Conservation (phyloP, 2,113 vertebrate species). For the Urocolius indicus region DNA sequence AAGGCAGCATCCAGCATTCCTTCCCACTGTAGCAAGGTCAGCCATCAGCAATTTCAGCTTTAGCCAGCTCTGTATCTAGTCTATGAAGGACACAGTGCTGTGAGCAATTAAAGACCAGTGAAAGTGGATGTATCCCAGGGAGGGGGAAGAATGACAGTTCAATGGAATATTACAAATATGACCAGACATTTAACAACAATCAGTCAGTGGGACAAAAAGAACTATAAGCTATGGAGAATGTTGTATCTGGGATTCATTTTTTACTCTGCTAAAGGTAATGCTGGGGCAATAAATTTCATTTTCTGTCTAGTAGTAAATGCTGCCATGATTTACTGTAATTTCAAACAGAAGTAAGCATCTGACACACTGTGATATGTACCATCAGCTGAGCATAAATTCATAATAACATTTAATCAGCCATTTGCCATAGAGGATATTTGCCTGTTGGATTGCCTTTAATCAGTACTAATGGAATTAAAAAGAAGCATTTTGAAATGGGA, state of each 20-base stretch:
- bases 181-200: not conserved
- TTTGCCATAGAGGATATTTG: not conserved
- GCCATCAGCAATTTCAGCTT: not conserved
- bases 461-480: not conserved
- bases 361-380: not conserved
- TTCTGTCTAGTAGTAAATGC: not conserved
- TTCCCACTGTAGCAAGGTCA: not conserved
- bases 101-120: not conserved
- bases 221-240: not conserved
- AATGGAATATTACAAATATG: not conserved
- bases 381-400: not conserved
- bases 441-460: conserved; percentile 7
- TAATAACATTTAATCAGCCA: not conserved
- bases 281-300: not conserved
- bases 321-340: conserved; percentile 1
- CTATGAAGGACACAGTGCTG: not conserved
- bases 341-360: not conserved
- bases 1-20: not conserved
- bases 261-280: not conserved
- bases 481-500: not conserved
- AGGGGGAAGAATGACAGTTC: not conserved
- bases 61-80: not conserved
- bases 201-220: not conserved
- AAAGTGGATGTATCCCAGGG: not conserved
- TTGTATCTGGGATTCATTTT: not conserved